These are phyloP conservation scores for Mizuhopecten yessoensis DNA, from an alignment of 1,140 invertebrate species.

Conservation along the genomic window DNA sequence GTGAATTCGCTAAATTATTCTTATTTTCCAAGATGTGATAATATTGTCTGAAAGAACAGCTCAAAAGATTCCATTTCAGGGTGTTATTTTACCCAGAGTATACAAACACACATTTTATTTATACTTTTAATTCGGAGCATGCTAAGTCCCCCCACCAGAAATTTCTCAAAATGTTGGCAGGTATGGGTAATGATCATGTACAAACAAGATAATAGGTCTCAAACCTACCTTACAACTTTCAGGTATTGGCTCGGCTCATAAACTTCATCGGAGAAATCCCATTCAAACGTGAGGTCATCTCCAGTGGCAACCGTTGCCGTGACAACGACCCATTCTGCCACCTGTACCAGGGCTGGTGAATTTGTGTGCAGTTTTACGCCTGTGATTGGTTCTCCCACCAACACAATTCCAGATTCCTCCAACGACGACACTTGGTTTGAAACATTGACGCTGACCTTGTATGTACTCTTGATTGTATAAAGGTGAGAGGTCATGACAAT, in stretches of 20 bases:
- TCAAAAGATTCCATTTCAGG: no score
- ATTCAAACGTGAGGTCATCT: slow-evolving; percentile 51
- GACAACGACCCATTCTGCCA: slow-evolving; percentile 42
- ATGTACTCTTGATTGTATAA: background rate
- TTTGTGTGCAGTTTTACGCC: slow-evolving; percentile 32
- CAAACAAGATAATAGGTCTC: background rate
- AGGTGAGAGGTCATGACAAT: background rate
- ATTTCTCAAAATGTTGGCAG: no score
- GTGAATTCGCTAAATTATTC: no score
- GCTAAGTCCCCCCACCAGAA: no score
- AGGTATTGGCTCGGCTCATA: background rate
- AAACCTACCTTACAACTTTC: background rate
- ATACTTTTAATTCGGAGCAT: no score
- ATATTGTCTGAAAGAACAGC: no score
- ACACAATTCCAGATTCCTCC: background rate
- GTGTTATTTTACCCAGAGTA: no score
- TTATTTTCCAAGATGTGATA: no score
- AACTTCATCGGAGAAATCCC: slow-evolving; percentile 52
- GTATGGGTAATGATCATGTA: no score
- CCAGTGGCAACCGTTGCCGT: slow-evolving; percentile 45
- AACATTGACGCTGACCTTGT: slow-evolving; percentile 53
- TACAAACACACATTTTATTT: no score
- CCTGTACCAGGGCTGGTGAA: slow-evolving; percentile 35
- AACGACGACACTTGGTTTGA: slow-evolving; percentile 46
- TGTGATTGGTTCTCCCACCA: slow-evolving; percentile 47